Base-by-base conservation (phyloP, 2,113 vertebrate genomes). In the Onychostoma macrolepis region DNA sequence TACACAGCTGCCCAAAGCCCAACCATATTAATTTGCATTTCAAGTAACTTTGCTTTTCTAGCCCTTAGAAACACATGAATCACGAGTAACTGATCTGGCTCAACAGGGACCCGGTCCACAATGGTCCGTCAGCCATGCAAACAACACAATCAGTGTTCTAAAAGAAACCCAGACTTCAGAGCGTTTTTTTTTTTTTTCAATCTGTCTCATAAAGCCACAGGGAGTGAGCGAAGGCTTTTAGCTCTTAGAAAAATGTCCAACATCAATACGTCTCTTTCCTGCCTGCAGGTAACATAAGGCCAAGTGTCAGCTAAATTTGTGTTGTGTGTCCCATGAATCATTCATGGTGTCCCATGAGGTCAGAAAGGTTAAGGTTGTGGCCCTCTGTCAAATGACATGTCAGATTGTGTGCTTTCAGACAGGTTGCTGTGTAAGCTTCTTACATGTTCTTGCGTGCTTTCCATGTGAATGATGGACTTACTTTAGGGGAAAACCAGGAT, bases 1-100 rank as follows among this genome's bases (percentile, higher is more conserved):
- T 41, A 41, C 53, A 61, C 53, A 30, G 80, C 80, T 82, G 58
- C 58, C 91, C 90, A 90, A 90, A 87, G 91, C 84, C 90, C 92
- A 92, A 91, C 91, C 91, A 71, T 53, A 38, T 56, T 43, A 26
- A 78, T 69, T 67, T 69, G 43, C 75, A 78, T 85, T 85, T 67
- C 10, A 79, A 79, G 33, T 26, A 36, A 36, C 76, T 41, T 53
- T 69, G 11, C 72, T 78, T 61, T 41, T 80, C 79, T 43, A 80
- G 5, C 56, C 38, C 58, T 82, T 53, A 38, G 30, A 71, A 69
- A 78, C 65, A 26, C 48, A 80, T 80, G 48, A 58, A 86, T 41
- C 45, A 58, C 10, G 58, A 41, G 63, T 58, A 72, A 82, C n/a
- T 67, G 80, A 82, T 65, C 80, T 11, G 58, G 7, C 58, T 45